These are phyloP conservation scores for Epizoanthus stellaris DNA, from an alignment of 92 coral and sea anemone genomes.

Conservation along the genomic window DNA sequence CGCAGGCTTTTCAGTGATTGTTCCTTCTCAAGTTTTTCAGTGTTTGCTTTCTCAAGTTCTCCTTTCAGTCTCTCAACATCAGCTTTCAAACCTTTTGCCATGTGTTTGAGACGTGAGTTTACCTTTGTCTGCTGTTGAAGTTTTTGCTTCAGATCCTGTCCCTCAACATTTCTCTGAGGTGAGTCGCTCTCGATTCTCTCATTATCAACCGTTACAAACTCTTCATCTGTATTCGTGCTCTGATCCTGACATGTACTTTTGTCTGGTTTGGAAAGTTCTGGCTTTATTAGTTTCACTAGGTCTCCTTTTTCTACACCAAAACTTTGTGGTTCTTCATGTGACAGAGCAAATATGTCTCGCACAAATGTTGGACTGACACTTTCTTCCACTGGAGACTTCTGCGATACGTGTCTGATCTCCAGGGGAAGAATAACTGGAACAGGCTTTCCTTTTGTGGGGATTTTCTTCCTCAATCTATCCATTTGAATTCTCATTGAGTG, in stretches of 20 bases:
- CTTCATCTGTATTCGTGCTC: conserved; percentile 21
- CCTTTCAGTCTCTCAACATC: conserved; percentile 51
- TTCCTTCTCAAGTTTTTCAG: conserved; percentile 62
- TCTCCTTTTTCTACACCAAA: conserved; percentile 29
- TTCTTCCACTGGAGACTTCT: conserved; percentile 64
- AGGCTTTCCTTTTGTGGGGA: conserved; percentile 58
- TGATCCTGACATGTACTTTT: conserved; percentile 25
- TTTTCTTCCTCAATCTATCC: conserved; percentile 56
- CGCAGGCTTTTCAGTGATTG: conserved; percentile 71
- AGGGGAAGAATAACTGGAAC: conserved; percentile 65
- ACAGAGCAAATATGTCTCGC: conserved; percentile 58
- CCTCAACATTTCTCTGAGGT: conserved; percentile 1
- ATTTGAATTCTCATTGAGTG: conserved; percentile 52
- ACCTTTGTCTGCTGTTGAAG: conserved; percentile 62
- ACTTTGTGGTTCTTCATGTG: conserved; percentile 71
- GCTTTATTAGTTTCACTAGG: conserved; percentile 36
- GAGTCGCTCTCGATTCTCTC: conserved; percentile 45
- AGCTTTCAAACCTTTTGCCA: conserved; percentile 59
- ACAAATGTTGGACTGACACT: conserved; percentile 42
- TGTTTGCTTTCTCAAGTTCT: conserved; percentile 46
- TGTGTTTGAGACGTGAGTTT: conserved; percentile 65
- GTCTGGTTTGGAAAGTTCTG: conserved; percentile 44
- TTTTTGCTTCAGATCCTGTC: conserved; percentile 48
- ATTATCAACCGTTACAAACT: conserved; percentile 1
- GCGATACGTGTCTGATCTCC: conserved; percentile 62